A percentile compares a stretch with the other conserved stretches of the same genome.
Evolutionary conservation across 2,113 vertebrate species (phyloP).

Genomic region (Hiodon alosoides): DNA sequence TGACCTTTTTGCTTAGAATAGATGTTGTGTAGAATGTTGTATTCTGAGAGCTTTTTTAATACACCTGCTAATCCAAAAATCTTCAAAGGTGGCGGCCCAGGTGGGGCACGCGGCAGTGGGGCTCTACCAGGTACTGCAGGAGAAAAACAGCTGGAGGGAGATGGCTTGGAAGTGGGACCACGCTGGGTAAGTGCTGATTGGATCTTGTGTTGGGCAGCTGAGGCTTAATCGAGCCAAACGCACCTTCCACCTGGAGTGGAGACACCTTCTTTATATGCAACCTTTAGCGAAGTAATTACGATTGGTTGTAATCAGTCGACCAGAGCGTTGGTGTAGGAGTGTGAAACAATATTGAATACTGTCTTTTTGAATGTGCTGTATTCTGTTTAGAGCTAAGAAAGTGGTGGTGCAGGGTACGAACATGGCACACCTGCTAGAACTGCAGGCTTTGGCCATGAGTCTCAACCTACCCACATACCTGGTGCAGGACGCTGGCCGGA

Average conservation of each 20-base stretch:
- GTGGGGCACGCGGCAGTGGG: conserved; percentile 73
- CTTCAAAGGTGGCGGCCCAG: conserved; percentile 67
- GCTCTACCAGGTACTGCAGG: conserved; percentile 68
- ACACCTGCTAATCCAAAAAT: neutral
- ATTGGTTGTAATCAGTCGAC: neutral
- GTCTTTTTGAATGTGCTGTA: neutral
- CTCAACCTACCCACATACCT: conserved; percentile 69
- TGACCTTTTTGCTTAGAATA: too few species aligned
- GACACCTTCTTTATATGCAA: neutral
- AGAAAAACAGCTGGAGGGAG: conserved; percentile 67
- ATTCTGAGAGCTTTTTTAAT: neutral
- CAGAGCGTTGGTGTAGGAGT: neutral
- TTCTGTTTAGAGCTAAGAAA: conserved; percentile 65
- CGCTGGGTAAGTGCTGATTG: conserved; percentile 59
- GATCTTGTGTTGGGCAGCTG: neutral
- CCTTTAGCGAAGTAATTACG: neutral
- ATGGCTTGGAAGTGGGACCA: conserved; percentile 73
- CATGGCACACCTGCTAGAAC: conserved; percentile 66
- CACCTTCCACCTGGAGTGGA: neutral
- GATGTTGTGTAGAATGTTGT: too few species aligned
- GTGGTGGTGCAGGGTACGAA: conserved; percentile 72
- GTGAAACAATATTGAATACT: neutral
- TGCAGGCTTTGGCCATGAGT: conserved; percentile 72
- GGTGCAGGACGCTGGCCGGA: conserved; percentile 73
- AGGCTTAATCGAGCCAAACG: neutral